Conservation (phyloP, 2,113 vertebrate species). For the Silurus asotus region DNA sequence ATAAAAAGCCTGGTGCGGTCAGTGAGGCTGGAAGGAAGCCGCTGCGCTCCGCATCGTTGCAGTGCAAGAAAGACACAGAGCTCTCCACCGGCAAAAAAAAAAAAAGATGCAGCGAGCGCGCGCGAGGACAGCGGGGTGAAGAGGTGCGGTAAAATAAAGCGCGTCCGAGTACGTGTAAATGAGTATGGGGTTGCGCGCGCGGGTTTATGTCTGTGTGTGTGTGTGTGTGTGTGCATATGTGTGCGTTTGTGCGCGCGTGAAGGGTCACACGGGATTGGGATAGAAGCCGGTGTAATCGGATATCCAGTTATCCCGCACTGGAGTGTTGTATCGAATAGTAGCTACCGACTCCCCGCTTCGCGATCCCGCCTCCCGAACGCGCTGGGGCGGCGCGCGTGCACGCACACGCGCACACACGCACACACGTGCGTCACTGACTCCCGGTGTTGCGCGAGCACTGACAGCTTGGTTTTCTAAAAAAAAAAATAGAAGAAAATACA, state of each 20-base stretch:
- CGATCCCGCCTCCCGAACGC: constrained; percentile 7
- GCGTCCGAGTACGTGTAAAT: not conserved
- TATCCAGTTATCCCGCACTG: constrained; percentile 50
- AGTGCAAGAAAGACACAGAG: not conserved
- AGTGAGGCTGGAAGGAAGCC: constrained; percentile 46
- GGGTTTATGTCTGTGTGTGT: not conserved
- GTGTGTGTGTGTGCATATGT: too few species aligned
- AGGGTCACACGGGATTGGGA: constrained; percentile 47
- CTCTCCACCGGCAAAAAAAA: not conserved
- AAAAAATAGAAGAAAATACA: not conserved
- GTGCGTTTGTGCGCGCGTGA: not conserved
- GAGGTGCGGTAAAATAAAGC: constrained; percentile 1
- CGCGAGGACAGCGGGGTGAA: not conserved
- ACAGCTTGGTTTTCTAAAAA: too few species aligned
- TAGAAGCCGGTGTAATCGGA: constrained; percentile 63
- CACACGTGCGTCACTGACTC: not conserved
- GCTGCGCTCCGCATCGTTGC: constrained; percentile 44
- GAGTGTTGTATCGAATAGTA: constrained; percentile 51
- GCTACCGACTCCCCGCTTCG: constrained; percentile 15
- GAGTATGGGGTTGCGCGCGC: not conserved
- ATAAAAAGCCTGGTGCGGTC: not conserved
- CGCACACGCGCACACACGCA: not conserved
- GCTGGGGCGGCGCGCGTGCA: not conserved
- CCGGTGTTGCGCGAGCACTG: not conserved
- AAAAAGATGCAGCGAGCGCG: not conserved